Evolutionary conservation across 2,888 invertebrate genomes (phyloP).

Genomic region (Meliscaeva auricollis): DNA sequence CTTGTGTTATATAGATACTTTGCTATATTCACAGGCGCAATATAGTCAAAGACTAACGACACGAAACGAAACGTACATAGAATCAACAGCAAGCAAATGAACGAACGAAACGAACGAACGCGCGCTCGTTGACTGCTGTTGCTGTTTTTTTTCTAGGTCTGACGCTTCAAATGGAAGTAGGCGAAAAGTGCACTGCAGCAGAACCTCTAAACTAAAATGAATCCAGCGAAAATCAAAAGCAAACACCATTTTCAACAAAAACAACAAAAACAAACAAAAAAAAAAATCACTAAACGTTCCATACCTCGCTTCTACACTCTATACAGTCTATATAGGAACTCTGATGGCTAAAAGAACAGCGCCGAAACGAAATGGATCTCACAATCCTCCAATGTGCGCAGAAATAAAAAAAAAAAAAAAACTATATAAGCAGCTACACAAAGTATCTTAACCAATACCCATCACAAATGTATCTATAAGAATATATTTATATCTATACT

Average conservation of each 20-base stretch:
- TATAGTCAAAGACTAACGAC: conserved; percentile 73
- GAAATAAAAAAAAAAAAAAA: conserved; percentile 11
- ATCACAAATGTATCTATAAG: conserved; percentile 16
- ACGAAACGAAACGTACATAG: conserved; percentile 47
- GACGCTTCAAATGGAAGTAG: conserved; percentile 47
- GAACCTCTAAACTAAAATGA: conserved; percentile 71
- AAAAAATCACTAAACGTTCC: conserved; percentile 44
- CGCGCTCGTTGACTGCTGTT: conserved; percentile 62
- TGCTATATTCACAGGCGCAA: conserved; percentile 61
- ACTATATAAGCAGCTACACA: background rate
- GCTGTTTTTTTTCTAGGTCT: conserved; percentile 10
- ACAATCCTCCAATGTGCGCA: conserved; percentile 40
- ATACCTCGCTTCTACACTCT: conserved; percentile 14
- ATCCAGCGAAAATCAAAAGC: conserved; percentile 66
- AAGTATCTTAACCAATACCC: conserved; percentile 40
- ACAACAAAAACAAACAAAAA: conserved; percentile 22
- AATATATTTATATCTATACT: background rate
- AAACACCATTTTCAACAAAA: conserved; percentile 38
- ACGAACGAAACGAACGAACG: conserved; percentile 21
- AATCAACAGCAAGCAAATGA: conserved; percentile 38
- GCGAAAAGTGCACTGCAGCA: conserved; percentile 72
- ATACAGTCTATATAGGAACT: background rate
- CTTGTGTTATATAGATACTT: conserved; percentile 23
- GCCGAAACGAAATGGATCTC: conserved; percentile 61
- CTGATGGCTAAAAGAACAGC: conserved; percentile 33